Evolutionary conservation across 1,140 invertebrate species (phyloP).

Genomic region (Drosophila arizonae): DNA sequence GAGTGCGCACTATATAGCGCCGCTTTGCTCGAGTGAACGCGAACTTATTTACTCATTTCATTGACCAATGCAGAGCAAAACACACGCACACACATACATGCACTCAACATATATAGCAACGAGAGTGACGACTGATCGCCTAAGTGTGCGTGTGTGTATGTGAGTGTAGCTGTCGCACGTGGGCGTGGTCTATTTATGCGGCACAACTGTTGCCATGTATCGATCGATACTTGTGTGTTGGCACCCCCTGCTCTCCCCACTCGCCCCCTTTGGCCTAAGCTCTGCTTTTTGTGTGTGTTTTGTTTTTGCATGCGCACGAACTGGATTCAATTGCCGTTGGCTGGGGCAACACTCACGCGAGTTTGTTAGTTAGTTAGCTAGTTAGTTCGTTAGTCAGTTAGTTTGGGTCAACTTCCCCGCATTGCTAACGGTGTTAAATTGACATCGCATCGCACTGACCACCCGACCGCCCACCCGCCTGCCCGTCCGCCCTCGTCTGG

Average conservation of each 20-base stretch:
- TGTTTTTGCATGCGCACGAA: slow-evolving; percentile 37
- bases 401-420: slow-evolving; percentile 27
- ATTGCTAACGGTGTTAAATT: slow-evolving; percentile 50
- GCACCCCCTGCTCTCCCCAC: background rate
- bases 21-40: slow-evolving; percentile 47
- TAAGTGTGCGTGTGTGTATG: slow-evolving; percentile 14
- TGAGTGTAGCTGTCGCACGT: slow-evolving; percentile 52
- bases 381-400: slow-evolving; percentile 16
- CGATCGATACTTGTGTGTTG: slow-evolving; percentile 44
- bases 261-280: background rate
- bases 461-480: slow-evolving; percentile 2
- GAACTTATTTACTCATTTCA: slow-evolving; percentile 74
- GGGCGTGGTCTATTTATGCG: slow-evolving; percentile 66
- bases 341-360: slow-evolving; percentile 39
- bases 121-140: slow-evolving; percentile 21
- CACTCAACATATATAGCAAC: slow-evolving; percentile 17
- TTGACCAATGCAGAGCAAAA: slow-evolving; percentile 82
- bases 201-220: slow-evolving; percentile 49
- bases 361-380: slow-evolving; percentile 38
- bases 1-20: slow-evolving; percentile 55
- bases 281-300: background rate
- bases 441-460: background rate
- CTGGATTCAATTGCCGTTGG: slow-evolving; percentile 52
- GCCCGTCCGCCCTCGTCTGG: background rate
- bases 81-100: slow-evolving; percentile 19